Evolutionary conservation across 2,888 invertebrate genomes (phyloP).

Genomic region (Eumerus sabulonum): DNA sequence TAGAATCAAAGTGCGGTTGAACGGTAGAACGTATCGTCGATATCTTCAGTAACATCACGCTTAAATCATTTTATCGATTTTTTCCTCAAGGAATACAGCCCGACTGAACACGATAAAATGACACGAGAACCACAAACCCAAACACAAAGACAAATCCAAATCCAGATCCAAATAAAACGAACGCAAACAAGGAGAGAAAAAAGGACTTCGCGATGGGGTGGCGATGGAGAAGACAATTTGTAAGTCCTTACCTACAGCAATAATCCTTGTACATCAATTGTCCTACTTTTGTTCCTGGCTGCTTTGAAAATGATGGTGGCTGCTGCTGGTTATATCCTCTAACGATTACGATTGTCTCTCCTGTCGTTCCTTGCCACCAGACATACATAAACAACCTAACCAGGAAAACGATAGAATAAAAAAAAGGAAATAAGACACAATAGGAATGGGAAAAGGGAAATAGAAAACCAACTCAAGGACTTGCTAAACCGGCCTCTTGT

Average conservation of each 20-base stretch:
- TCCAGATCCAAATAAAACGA: no score
- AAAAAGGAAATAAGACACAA: not conserved
- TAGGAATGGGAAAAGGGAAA: constrained; percentile 2
- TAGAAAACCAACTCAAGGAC: constrained; percentile 33
- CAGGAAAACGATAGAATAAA: constrained; percentile 8
- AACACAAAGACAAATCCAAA: not conserved
- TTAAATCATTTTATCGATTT: constrained; percentile 51
- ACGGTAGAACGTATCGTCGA: constrained; percentile 14
- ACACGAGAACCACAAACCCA: constrained; percentile 1
- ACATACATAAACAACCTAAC: no score
- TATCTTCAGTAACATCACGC: constrained; percentile 27
- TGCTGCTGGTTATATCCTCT: constrained; percentile 22
- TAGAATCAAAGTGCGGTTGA: not conserved
- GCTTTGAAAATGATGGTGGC: not conserved
- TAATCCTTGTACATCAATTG: constrained; percentile 54
- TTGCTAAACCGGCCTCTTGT: constrained; percentile 49
- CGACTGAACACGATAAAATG: no score
- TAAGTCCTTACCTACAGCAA: constrained; percentile 51
- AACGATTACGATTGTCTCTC: constrained; percentile 33
- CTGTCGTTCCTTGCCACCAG: no score
- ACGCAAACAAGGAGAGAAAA: no score
- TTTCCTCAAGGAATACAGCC: constrained; percentile 10
- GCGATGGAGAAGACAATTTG: constrained; percentile 35
- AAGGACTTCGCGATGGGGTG: constrained; percentile 9
- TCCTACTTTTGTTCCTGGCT: constrained; percentile 33